Evolutionary conservation across 1,140 invertebrate species (phyloP).

Genomic region (Caenorhabditis inopinata): DNA sequence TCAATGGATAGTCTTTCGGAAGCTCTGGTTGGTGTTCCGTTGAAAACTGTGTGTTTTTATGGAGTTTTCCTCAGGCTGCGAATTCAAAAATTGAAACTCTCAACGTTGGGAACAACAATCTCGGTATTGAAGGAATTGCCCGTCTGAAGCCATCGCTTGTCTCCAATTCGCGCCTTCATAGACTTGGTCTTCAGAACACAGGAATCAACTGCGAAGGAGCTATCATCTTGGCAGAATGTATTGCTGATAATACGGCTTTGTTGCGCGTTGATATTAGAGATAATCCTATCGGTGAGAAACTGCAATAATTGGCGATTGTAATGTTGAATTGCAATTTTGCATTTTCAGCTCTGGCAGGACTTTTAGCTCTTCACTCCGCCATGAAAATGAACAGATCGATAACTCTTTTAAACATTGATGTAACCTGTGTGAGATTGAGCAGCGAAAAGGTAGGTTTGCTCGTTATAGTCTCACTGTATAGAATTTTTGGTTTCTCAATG

Average conservation of each 20-base stretch:
- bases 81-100: constrained; percentile 49
- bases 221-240: constrained; percentile 48
- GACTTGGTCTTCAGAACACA: constrained; percentile 49
- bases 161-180: constrained; percentile 42
- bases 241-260: constrained; percentile 47
- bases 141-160: constrained; percentile 40
- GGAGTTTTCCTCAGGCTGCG: constrained; percentile 41
- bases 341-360: constrained; percentile 44
- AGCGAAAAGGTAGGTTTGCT: constrained; percentile 38
- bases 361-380: constrained; percentile 51
- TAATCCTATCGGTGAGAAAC: constrained; percentile 50
- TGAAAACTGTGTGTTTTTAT: background rate
- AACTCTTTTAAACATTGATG: constrained; percentile 48
- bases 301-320: no score
- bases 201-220: constrained; percentile 51
- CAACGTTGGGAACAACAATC: constrained; percentile 50
- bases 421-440: background rate
- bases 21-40: constrained; percentile 40
- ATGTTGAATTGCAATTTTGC: no score
- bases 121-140: constrained; percentile 45
- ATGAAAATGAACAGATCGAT: constrained; percentile 53
- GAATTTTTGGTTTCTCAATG: constrained; percentile 15
- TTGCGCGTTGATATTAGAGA: constrained; percentile 49
- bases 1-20: constrained; percentile 42
- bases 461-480: background rate